These are phyloP conservation scores for Trypoxylon attenuatum DNA, from an alignment of 2,888 invertebrate genomes.

Conservation along the genomic window DNA sequence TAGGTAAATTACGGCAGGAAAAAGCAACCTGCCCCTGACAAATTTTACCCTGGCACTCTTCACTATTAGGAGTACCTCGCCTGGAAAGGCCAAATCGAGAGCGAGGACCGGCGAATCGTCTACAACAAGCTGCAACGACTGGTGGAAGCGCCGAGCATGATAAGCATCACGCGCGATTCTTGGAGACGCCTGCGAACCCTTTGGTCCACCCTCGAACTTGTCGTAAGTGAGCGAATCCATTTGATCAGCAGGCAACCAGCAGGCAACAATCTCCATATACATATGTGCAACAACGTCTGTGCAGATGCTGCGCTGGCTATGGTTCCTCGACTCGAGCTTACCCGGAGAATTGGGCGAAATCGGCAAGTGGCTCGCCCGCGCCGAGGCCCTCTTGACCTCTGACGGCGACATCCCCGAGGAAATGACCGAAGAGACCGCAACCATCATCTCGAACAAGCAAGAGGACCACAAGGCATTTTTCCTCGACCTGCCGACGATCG, in stretches of 20 bases:
- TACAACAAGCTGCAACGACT: conserved; percentile 88
- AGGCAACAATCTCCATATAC: too few relatives aligned
- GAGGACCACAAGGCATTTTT: conserved; percentile 95
- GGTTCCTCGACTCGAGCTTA: conserved; percentile 89
- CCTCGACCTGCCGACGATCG: conserved; percentile 85
- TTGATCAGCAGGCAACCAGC: too few relatives aligned
- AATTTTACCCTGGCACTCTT: not conserved
- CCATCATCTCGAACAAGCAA: conserved; percentile 89
- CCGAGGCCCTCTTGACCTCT: conserved; percentile 87
- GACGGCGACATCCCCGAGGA: conserved; percentile 86
- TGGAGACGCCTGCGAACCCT: conserved; percentile 88
- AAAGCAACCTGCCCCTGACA: not conserved
- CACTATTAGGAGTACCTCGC: conserved; percentile 82
- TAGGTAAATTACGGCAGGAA: conserved; percentile 56
- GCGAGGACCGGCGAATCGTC: conserved; percentile 82
- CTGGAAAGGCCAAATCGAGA: conserved; percentile 86
- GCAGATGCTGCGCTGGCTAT: conserved; percentile 90
- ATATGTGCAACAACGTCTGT: not conserved
- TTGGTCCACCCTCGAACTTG: conserved; percentile 86
- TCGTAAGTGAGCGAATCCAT: too few relatives aligned
- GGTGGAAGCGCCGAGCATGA: conserved; percentile 86
- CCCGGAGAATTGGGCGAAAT: conserved; percentile 90
- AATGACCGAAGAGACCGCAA: conserved; percentile 93
- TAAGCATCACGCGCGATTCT: conserved; percentile 88
- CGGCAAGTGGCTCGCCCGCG: conserved; percentile 93